A percentile compares a stretch with the other conserved stretches of the same genome.
These are phyloP conservation scores for Agrotis puta DNA, from an alignment of 2,888 invertebrate species.

Conservation along the genomic window DNA sequence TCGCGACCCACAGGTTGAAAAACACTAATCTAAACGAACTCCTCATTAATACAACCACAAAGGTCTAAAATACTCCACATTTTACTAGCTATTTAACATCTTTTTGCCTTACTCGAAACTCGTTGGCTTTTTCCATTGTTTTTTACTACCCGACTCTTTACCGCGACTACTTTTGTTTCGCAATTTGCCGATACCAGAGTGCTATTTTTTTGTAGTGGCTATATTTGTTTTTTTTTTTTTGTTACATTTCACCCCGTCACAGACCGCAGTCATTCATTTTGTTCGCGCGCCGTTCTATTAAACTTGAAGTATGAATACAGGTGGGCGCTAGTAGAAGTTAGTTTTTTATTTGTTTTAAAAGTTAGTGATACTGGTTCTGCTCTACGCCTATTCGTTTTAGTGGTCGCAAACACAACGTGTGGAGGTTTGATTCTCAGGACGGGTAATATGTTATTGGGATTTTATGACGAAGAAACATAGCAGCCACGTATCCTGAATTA, in stretches of 20 bases:
- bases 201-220: constrained; percentile 67
- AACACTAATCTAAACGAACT: constrained; percentile 32
- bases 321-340: constrained; percentile 11
- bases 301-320: constrained; percentile 71
- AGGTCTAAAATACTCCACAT: constrained; percentile 42
- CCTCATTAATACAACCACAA: constrained; percentile 26
- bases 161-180: constrained; percentile 79
- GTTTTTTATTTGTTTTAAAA: constrained; percentile 13
- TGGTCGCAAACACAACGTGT: no score
- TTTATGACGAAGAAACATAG: no score
- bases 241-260: constrained; percentile 76
- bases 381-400: no score
- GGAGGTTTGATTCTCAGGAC: no score
- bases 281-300: constrained; percentile 77
- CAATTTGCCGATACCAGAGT: constrained; percentile 77
- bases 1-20: no score
- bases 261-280: constrained; percentile 78
- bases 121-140: constrained; percentile 48
- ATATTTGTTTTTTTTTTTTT: constrained; percentile 72
- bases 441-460: no score
- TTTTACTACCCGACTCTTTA: constrained; percentile 66
- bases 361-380: constrained; percentile 9
- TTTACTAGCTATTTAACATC: constrained; percentile 49
- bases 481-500: no score
- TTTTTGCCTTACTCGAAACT: constrained; percentile 44